Percentiles rank a stretch among this genome's conserved stretches.
phyloP scores from a whole-genome alignment of 2,888 invertebrate genomes.

The Caenorhabditis japonica region DNA sequence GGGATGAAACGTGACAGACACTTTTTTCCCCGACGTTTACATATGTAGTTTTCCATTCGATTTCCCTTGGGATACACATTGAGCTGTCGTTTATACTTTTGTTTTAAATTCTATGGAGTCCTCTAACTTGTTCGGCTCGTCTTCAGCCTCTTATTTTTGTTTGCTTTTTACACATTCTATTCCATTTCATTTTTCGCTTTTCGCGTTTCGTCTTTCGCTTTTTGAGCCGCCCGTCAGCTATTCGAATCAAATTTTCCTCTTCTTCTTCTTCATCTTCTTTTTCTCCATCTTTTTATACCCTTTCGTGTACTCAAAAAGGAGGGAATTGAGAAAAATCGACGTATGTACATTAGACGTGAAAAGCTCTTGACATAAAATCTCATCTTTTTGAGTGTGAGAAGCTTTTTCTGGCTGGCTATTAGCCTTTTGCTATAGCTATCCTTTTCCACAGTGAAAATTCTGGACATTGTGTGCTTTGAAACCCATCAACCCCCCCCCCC shows the following conservation, averaged over 20 bases:
- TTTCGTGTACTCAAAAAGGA: neutral
- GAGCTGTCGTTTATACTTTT: too few relatives aligned
- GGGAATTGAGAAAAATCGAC: slow-evolving; percentile 37
- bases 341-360: slow-evolving; percentile 15
- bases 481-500: too few relatives aligned
- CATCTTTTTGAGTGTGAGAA: neutral
- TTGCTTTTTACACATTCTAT: slow-evolving; percentile 3
- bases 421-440: too few relatives aligned
- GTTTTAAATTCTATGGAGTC: neutral
- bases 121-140: neutral
- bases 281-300: slow-evolving; percentile 29
- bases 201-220: slow-evolving; percentile 12
- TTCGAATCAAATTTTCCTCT: slow-evolving; percentile 49
- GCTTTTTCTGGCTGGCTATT: neutral
- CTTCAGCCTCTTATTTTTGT: slow-evolving; percentile 13
- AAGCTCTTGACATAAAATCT: neutral
- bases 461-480: too few relatives aligned
- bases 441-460: too few relatives aligned
- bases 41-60: too few relatives aligned
- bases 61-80: too few relatives aligned
- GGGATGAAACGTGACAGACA: too few relatives aligned
- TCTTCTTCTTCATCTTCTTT: slow-evolving; percentile 1
- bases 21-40: too few relatives aligned
- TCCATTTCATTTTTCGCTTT: slow-evolving; percentile 9
- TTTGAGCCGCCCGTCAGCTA: slow-evolving; percentile 26